Evolutionary conservation across 1,140 invertebrate species (phyloP).

Genomic region (Aphidius ervi): DNA sequence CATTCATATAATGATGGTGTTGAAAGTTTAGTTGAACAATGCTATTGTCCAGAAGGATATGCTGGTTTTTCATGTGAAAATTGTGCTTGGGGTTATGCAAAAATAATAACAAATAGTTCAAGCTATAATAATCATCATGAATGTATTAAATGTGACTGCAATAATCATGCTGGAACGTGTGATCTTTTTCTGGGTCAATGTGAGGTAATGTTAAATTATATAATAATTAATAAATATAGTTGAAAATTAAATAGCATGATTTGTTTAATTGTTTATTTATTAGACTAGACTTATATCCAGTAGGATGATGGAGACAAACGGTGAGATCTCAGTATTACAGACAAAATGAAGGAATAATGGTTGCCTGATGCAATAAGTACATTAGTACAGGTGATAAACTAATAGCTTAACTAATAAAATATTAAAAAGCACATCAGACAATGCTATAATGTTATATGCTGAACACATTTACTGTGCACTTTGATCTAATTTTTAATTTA

Average conservation of each 20-base stretch:
- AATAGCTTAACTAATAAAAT: no score
- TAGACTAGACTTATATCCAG: no score
- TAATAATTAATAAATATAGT: slow-evolving; percentile 49
- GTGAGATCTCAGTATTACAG: no score
- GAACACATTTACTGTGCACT: no score
- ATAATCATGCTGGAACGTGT: slow-evolving; percentile 82
- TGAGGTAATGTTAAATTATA: slow-evolving; percentile 50
- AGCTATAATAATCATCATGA: slow-evolving; percentile 54
- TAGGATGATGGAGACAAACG: no score
- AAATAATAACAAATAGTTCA: slow-evolving; percentile 62
- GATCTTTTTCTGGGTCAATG: slow-evolving; percentile 76
- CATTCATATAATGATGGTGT: slow-evolving; percentile 27
- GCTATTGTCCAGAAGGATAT: slow-evolving; percentile 63
- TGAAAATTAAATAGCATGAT: slow-evolving; percentile 57
- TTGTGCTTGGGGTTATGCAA: slow-evolving; percentile 81
- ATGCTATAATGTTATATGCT: no score
- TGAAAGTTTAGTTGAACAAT: slow-evolving; percentile 58
- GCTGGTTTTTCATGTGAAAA: slow-evolving; percentile 78
- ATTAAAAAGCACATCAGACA: no score
- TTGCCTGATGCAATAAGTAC: no score
- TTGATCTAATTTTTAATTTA: no score
- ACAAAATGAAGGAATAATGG: no score
- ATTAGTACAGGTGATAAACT: no score
- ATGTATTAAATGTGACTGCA: slow-evolving; percentile 86
- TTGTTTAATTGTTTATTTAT: neutral